Evolutionary conservation across 2,797 vertebrate genomes (phyloP).

Genomic region (Scarus forsteni): DNA sequence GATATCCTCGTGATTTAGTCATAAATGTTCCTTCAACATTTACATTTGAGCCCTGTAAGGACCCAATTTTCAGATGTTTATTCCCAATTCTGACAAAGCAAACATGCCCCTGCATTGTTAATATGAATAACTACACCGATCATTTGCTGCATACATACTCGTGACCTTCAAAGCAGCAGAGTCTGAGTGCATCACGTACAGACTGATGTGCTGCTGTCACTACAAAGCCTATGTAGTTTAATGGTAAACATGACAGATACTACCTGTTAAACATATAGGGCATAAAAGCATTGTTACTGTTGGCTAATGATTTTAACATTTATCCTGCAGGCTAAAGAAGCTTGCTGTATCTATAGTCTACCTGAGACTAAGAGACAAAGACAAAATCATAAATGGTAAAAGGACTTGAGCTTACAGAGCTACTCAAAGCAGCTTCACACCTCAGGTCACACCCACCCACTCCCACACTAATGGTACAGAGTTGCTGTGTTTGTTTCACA

Average conservation of each 20-base stretch:
- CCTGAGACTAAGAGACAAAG: too few species aligned
- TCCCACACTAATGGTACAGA: too few species aligned
- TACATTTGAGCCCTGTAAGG: background rate
- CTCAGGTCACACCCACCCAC: too few species aligned
- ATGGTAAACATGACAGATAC: background rate
- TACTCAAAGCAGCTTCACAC: too few species aligned
- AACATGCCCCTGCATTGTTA: background rate
- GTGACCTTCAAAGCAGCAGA: background rate
- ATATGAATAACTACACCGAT: background rate
- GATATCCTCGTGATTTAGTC: too few species aligned
- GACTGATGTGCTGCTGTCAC: background rate
- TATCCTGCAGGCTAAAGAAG: too few species aligned
- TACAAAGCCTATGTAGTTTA: background rate
- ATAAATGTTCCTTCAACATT: background rate
- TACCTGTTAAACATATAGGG: background rate
- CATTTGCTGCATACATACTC: background rate
- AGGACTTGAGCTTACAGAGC: too few species aligned
- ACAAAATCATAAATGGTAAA: too few species aligned
- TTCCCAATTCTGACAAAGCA: background rate
- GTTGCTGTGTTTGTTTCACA: too few species aligned
- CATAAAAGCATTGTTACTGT: background rate
- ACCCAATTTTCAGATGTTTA: background rate
- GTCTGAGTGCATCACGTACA: background rate
- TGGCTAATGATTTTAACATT: background rate
- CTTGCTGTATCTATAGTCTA: too few species aligned